Conservation (phyloP, 2,113 vertebrate species). For the Lamprotornis superbus region DNA sequence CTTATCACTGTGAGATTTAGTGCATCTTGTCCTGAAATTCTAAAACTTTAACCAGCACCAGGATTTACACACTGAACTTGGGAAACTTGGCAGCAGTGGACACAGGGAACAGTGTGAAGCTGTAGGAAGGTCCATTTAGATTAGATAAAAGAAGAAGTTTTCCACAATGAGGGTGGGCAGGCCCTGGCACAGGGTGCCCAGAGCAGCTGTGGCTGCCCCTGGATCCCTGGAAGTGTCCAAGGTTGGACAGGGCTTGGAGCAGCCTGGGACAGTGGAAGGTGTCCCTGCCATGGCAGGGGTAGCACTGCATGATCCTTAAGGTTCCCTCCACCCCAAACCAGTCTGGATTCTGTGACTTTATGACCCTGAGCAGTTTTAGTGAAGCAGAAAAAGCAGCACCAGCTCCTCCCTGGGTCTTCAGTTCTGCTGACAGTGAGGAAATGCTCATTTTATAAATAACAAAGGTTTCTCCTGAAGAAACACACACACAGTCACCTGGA, state of each 20-base stretch:
- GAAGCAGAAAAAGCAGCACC: neutral
- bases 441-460: neutral
- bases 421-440: neutral
- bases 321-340: neutral
- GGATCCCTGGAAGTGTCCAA: neutral
- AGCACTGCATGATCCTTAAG: fast-evolving
- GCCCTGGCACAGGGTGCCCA: neutral
- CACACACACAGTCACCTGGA: neutral
- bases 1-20: neutral
- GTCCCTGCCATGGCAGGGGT: neutral
- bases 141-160: neutral
- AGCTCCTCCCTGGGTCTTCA: neutral
- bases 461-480: neutral
- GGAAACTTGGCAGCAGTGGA: neutral
- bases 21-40: neutral
- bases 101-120: neutral
- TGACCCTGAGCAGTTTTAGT: fast-evolving
- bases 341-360: neutral
- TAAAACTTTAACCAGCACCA: neutral
- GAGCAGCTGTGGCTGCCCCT: neutral
- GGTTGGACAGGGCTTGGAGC: neutral
- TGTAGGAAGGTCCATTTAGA: neutral
- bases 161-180: neutral
- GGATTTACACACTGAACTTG: neutral
- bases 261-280: neutral